Evolutionary conservation across 2,888 invertebrate genomes (phyloP), one percentile per base, ranked within the genome.

Genomic region (Trissolcus brochymenae): DNA sequence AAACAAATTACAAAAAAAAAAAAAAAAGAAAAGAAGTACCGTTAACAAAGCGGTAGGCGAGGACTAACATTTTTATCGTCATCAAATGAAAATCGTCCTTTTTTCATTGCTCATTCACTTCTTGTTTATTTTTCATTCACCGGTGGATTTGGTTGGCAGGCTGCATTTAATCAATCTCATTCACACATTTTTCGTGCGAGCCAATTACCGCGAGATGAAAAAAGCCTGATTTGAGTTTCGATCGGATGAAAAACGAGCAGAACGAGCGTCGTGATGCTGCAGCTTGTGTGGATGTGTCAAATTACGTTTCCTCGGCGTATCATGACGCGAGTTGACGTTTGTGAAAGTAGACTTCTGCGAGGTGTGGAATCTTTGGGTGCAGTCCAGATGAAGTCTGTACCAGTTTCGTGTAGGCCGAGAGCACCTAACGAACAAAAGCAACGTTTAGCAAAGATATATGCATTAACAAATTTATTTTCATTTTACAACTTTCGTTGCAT

Each of bases 291-390:
- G 75, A 64, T 60, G 75, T 68, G 75, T 75, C 68, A 60, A 68
- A 75, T 76, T 65, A 65, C 70, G 65, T 75, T 75, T 75, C 64
- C 75, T 64, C 65, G 75, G 49, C 57, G 43, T n/a, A 41, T 49
- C 57, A 29, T 51, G 75, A 75, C 59, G 68, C 51, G 59, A 56
- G 76, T 66, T 57, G 71, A 76, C 66, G 70, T 57, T 61, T 61
- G 76, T 71, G 76, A 76, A 76, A 71, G 76, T 70, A 65, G 76
- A 66, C 61, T 70, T 70, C 53, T 65, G 65, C 60, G 65, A 60
- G 76, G 76, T 76, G 76, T 68, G 71, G 66, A 76, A 71, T 76
- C 76, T 66, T 76, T 76, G 76, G 71, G 76, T 70, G 76, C 71
- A 76, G 70, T 76, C 70, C 71, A 70, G 53, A 71, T 61, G 76